Conservation (phyloP, 2,888 invertebrate genomes). For the Cancer borealis region DNA sequence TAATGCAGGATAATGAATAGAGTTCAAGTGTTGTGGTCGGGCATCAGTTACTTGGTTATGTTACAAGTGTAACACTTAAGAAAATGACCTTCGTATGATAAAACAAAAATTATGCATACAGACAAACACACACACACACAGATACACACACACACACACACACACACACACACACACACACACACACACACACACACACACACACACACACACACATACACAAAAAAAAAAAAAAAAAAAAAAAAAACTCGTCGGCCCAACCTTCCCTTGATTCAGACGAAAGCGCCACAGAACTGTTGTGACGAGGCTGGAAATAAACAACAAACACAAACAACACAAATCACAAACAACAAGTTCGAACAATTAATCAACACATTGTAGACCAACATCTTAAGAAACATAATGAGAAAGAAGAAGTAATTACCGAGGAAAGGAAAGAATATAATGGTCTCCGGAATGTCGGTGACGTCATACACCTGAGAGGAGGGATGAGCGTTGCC, state of each 20-base stretch:
- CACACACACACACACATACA: conserved; percentile 42
- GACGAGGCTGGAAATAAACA: too few relatives aligned
- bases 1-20: neutral
- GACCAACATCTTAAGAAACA: neutral
- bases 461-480: neutral
- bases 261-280: neutral
- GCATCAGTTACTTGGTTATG: neutral
- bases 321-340: too few relatives aligned
- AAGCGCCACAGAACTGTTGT: neutral
- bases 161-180: conserved; percentile 54
- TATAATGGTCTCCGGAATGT: neutral
- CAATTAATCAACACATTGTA: too few relatives aligned
- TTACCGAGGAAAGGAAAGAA: neutral
- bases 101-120: neutral
- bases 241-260: neutral
- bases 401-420: neutral
- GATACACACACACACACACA: conserved; percentile 53
- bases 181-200: conserved; percentile 57
- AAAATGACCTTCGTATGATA: too few relatives aligned
- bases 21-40: neutral
- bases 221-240: too few relatives aligned
- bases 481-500: neutral
- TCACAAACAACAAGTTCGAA: too few relatives aligned
- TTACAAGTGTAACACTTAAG: neutral
- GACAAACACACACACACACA: conserved; percentile 50